Evolutionary conservation across 2,113 vertebrate genomes (phyloP), one percentile per base, ranked within the genome.

Genomic region (Hypomesus transpacificus): DNA sequence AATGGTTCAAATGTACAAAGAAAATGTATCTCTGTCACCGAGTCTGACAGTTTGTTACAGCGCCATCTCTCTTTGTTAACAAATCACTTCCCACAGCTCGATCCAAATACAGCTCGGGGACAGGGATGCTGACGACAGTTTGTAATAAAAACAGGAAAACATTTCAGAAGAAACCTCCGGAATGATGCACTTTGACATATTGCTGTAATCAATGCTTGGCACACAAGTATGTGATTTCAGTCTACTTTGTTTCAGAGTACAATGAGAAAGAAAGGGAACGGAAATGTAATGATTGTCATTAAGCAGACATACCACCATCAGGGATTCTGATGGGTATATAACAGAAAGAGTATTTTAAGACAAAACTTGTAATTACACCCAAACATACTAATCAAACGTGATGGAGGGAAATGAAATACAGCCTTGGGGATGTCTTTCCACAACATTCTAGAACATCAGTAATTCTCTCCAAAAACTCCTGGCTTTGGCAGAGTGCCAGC

Each of bases 161-260:
- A 80, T 81, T 71, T 79, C 69, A 84, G 86, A 85, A 83, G 54
- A 60, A 79, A 68, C 56, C 56, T 51, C 59, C 61, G 58, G 61
- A 79, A 82, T 75, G 79, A 86, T 71, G 71, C 62, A 66, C 69
- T 81, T 79, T 82, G 76, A 66, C 80, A 61, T 76, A 70, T 76
- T 80, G 84, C 70, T 79, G 78, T 89, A 90, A 91, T 88, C 86
- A 91, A 86, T 83, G 81, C 85, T 81, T 87, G 81, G 84, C 85
- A 84, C 79, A 73, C 76, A 57, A 80, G 80, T 66, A 67, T 85
- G 75, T 76, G 81, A 91, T 90, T 88, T 87, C 66, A 77, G 75
- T 79, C 85, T 82, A 82, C 82, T 90, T 88, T 90, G 82, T 89
- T 80, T 84, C 78, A 34, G 14, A 0, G 67, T 75, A 86, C 82